Percentiles rank a stretch among this genome's conserved stretches.
Conservation (phyloP, 2,113 vertebrate species). For the Eonycteris spelaea region DNA sequence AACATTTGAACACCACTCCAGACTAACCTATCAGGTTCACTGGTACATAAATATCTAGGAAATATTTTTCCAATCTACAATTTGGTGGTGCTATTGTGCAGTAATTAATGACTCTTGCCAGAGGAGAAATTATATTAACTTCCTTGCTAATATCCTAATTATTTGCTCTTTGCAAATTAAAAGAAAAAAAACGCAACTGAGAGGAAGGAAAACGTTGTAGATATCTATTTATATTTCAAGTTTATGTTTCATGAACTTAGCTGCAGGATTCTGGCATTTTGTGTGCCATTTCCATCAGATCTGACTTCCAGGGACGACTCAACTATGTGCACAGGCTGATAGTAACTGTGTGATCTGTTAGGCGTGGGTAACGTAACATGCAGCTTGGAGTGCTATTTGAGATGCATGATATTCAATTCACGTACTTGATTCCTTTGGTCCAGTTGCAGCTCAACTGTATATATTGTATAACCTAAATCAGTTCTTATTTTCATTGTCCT, state of each 20-base stretch:
- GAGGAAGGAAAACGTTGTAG: constrained; percentile 79
- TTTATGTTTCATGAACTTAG: constrained; percentile 69
- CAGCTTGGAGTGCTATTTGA: constrained; percentile 78
- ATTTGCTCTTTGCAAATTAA: constrained; percentile 72
- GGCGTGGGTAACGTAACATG: constrained; percentile 68
- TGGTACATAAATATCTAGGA: constrained; percentile 35
- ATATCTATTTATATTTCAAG: constrained; percentile 85
- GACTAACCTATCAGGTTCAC: constrained; percentile 5
- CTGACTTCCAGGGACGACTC: constrained; percentile 45
- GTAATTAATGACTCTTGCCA: constrained; percentile 58
- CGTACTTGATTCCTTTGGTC: constrained; percentile 84
- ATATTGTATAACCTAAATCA: constrained; percentile 87
- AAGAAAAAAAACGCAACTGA: constrained; percentile 38
- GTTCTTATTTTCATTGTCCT: constrained; percentile 87
- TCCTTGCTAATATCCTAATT: constrained; percentile 22
- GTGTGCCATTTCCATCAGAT: constrained; percentile 67
- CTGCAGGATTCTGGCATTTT: constrained; percentile 64
- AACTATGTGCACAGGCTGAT: constrained; percentile 56
- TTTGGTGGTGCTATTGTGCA: constrained; percentile 61
- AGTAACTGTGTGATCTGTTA: constrained; percentile 72
- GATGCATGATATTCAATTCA: constrained; percentile 85
- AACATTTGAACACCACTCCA: background rate
- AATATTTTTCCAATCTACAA: constrained; percentile 48
- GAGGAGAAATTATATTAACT: constrained; percentile 68
- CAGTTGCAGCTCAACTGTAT: constrained; percentile 96